Evolutionary conservation across 2,797 vertebrate species (phyloP).

Genomic region (Toxotes lorentzi): DNA sequence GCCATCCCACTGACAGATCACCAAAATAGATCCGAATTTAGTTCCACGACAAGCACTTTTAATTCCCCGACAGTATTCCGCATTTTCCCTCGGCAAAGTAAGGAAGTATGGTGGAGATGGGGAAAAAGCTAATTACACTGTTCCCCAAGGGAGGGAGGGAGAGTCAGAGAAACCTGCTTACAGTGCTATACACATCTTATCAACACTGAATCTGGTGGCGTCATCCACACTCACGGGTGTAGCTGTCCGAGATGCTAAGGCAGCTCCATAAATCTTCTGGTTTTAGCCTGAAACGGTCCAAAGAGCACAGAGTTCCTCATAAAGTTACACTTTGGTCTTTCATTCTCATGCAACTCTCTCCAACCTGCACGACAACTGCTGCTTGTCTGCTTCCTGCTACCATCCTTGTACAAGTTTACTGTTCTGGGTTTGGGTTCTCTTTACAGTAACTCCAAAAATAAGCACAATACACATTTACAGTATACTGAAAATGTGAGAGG

Average conservation of each 20-base stretch:
- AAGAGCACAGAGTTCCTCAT: conserved; percentile 33
- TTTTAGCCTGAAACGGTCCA: conserved; percentile 50
- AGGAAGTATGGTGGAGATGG: conserved; percentile 60
- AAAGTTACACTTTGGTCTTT: conserved; percentile 5
- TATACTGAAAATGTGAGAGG: neutral
- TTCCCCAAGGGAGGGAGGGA: conserved; percentile 65
- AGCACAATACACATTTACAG: neutral
- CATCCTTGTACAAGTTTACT: neutral
- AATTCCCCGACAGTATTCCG: conserved; percentile 75
- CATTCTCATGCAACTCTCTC: conserved; percentile 8
- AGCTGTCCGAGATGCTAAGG: conserved; percentile 60
- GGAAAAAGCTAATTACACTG: conserved; percentile 74
- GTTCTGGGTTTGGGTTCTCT: neutral
- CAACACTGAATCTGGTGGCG: conserved; percentile 68
- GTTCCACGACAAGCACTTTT: conserved; percentile 72
- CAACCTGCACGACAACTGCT: neutral
- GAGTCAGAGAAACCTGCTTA: conserved; percentile 77
- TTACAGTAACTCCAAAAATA: neutral
- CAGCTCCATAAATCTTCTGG: conserved; percentile 64
- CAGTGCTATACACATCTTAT: conserved; percentile 70
- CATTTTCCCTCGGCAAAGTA: conserved; percentile 73
- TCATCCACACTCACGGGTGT: conserved; percentile 66
- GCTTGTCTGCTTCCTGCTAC: neutral
- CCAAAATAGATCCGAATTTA: conserved; percentile 79
- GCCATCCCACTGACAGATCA: conserved; percentile 61